phyloP scores from a whole-genome alignment of 2,797 vertebrate genomes.

The Liparis tanakae region DNA sequence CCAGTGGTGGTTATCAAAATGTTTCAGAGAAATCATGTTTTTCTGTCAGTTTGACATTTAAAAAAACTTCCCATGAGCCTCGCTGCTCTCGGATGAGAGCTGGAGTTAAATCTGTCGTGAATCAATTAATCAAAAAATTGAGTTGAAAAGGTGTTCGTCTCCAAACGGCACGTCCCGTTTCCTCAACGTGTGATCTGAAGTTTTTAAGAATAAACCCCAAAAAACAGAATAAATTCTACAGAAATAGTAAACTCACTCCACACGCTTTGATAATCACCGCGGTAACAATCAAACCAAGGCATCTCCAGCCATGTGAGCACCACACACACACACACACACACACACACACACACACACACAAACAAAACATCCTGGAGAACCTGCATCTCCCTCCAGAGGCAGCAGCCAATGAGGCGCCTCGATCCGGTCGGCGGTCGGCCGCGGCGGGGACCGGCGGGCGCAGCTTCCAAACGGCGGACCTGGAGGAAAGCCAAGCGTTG shows the following conservation, averaged over 20 bases:
- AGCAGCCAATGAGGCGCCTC: constrained; percentile 17
- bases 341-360: not conserved
- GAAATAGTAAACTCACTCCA: not conserved
- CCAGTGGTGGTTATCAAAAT: not conserved
- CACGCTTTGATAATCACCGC: constrained; percentile 27
- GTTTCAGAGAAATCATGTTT: not conserved
- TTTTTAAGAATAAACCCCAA: no score
- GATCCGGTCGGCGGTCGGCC: constrained; percentile 46
- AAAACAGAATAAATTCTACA: not conserved
- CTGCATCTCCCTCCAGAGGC: constrained; percentile 24
- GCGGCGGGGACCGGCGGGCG: constrained; percentile 51
- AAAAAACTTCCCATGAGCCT: not conserved
- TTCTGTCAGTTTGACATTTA: not conserved
- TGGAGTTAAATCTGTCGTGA: no score
- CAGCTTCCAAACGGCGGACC: constrained; percentile 62
- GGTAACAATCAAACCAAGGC: constrained; percentile 19
- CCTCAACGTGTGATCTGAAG: no score
- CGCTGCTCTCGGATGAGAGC: not conserved
- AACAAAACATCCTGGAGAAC: constrained; percentile 8
- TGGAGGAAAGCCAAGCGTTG: constrained; percentile 84
- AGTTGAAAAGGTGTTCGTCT: not conserved
- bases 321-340: not conserved
- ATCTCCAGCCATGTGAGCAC: constrained; percentile 26
- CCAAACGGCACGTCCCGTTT: not conserved
- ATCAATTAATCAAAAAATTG: not conserved